These are phyloP conservation scores for Acanthiza pusilla DNA, from an alignment of 2,797 vertebrate genomes.

Conservation along the genomic window DNA sequence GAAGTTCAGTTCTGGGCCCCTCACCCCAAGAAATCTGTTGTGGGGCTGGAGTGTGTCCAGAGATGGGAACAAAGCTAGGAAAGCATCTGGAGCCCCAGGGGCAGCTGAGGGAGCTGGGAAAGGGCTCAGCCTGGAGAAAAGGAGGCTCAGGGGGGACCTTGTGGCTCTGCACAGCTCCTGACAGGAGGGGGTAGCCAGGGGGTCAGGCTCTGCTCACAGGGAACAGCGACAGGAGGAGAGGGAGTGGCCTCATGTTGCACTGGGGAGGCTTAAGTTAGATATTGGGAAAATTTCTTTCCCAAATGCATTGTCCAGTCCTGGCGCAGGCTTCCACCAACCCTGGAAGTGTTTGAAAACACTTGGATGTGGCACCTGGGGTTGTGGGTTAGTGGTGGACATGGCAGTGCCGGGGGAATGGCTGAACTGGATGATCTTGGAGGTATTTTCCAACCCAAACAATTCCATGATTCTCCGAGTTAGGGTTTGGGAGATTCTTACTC, in stretches of 20 bases:
- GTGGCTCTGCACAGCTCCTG: not conserved
- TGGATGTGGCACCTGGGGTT: not conserved
- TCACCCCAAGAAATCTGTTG: accelerated
- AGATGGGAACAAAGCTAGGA: not conserved
- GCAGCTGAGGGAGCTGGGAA: not conserved
- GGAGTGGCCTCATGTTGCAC: accelerated
- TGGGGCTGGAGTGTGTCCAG: not conserved
- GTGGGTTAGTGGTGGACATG: not conserved
- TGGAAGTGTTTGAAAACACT: not conserved
- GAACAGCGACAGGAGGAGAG: not conserved
- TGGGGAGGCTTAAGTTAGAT: not conserved
- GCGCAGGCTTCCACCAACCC: not conserved
- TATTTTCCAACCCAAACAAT: not conserved
- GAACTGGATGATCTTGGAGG: too few relatives aligned
- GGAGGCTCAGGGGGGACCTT: not conserved
- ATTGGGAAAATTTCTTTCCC: not conserved
- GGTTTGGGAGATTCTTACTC: not conserved
- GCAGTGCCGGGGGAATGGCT: not conserved
- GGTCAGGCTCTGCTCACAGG: not conserved
- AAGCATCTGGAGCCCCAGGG: not conserved
- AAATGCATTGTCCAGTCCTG: not conserved
- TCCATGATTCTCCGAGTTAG: not conserved
- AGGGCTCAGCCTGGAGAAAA: not conserved
- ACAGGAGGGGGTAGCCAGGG: not conserved
- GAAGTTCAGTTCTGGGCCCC: not conserved